Evolutionary conservation across 2,113 vertebrate species (phyloP), one percentile per base, ranked within the genome.

Genomic region (Petroica traversi): DNA sequence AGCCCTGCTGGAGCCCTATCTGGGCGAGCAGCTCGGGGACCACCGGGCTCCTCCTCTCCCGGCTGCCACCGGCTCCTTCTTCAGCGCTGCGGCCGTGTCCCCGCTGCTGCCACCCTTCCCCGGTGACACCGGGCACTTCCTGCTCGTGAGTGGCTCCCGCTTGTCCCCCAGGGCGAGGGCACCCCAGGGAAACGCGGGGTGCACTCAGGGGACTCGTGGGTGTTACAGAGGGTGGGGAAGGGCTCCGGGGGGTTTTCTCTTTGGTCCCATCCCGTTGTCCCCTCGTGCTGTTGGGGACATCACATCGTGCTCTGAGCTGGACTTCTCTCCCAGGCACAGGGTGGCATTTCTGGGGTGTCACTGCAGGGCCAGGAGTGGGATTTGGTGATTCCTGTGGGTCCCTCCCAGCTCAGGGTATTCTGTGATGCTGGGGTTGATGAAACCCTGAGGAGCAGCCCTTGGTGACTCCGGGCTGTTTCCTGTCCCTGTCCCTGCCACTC

Each of bases 1-100:
- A 0, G 96, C 98, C 3, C 97, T 99, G 25, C 98, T 99, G 40
- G 99, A 99, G 74, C 96, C 98, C n/a, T 99, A 98, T 85, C 98
- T 99, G 92, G 76, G 97, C 0, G 99, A 99, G 83, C 98, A 98
- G 31, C 98, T 98, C 0, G 98, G 98, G 17, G 99, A 99, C 51
- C 99, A 98, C 88, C 98, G 98, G 6, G 93, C 97, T 18, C 38
- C 97, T 15, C 34, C 98, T 2, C 98, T 99, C 69, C 66, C 98
- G 22, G 91, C 98, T 41, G 96, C 88, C 8, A 69, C 97, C 12
- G 87, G 98, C 45, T 84, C 97, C 25, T 97, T 99, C 91, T 97
- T 99, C 90, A 97, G 98, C 66, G 91, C 98, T 19, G 90, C 99
- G 0, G 98, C 99, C 0, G 98, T 99, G 66, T 95, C 99, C 5